Evolutionary conservation across 2,888 invertebrate genomes (phyloP).

Genomic region (Dynastes grantii): DNA sequence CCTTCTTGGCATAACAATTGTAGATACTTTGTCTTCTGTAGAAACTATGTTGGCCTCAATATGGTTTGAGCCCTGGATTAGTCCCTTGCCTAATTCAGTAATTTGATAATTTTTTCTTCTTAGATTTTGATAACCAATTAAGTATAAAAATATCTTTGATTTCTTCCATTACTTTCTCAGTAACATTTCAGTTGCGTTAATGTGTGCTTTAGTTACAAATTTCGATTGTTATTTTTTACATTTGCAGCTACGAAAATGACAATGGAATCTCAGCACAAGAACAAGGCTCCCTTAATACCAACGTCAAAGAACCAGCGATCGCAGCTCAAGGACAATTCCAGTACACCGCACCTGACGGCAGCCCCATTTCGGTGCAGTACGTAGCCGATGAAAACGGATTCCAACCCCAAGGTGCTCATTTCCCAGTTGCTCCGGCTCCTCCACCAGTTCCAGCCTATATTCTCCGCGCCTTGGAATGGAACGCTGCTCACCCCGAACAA

Average conservation of each 20-base stretch:
- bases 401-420: conserved; percentile 73
- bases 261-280: conserved; percentile 78
- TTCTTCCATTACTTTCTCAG: no score
- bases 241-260: conserved; percentile 69
- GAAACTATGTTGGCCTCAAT: no score
- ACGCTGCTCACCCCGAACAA: conserved; percentile 74
- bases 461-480: conserved; percentile 79
- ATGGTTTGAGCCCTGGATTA: no score
- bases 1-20: no score
- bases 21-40: no score
- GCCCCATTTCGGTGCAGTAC: conserved; percentile 74
- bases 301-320: conserved; percentile 69
- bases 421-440: conserved; percentile 74
- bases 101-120: no score
- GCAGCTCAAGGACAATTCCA: conserved; percentile 73
- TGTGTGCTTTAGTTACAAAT: no score
- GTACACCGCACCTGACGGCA: conserved; percentile 77
- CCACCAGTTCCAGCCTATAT: conserved; percentile 81
- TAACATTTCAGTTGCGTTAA: no score
- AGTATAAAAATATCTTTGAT: no score
- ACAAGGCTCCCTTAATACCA: conserved; percentile 73
- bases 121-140: no score
- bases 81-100: no score
- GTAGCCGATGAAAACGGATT: conserved; percentile 81
- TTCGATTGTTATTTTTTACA: neutral